Percentiles rank a stretch among this genome's conserved stretches.
Evolutionary conservation across 2,888 invertebrate species (phyloP).

Genomic region (Seladonia tumulorum): DNA sequence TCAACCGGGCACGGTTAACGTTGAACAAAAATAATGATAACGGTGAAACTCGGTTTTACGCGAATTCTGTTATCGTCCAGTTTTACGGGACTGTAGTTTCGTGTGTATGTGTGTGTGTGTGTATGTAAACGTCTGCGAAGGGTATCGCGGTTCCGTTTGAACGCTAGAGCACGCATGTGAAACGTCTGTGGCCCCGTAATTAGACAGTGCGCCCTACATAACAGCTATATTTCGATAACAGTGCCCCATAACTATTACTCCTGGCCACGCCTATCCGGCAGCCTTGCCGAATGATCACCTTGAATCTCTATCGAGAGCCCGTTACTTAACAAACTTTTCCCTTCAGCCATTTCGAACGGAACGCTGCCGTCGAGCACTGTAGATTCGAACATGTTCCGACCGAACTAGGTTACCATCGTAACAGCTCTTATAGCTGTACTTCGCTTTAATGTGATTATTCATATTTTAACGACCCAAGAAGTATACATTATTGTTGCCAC

Average conservation of each 20-base stretch:
- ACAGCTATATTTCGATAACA: constrained; percentile 34
- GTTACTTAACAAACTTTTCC: not conserved
- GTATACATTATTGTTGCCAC: not conserved
- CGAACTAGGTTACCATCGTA: constrained; percentile 2
- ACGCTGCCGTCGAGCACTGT: not conserved
- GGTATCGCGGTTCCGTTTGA: constrained; percentile 25
- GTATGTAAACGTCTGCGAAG: constrained; percentile 2
- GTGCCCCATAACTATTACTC: constrained; percentile 9
- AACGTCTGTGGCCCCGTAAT: constrained; percentile 34
- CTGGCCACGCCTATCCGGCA: constrained; percentile 15
- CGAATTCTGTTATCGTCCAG: constrained; percentile 54
- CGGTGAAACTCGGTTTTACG: constrained; percentile 35
- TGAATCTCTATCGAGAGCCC: not conserved
- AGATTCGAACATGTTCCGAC: not conserved
- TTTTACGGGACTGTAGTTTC: constrained; percentile 36
- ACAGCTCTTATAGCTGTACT: constrained; percentile 9
- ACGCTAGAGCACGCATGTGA: not conserved
- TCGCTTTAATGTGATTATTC: not conserved
- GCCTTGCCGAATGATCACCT: not conserved
- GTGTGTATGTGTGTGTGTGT: not conserved
- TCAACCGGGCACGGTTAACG: not conserved
- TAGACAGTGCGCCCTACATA: constrained; percentile 36
- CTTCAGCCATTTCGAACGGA: not conserved
- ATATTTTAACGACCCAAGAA: constrained; percentile 3
- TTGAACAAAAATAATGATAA: constrained; percentile 35